These are phyloP conservation scores for Artibeus jamaicensis DNA, from an alignment of 2,797 vertebrate species.

Conservation along the genomic window DNA sequence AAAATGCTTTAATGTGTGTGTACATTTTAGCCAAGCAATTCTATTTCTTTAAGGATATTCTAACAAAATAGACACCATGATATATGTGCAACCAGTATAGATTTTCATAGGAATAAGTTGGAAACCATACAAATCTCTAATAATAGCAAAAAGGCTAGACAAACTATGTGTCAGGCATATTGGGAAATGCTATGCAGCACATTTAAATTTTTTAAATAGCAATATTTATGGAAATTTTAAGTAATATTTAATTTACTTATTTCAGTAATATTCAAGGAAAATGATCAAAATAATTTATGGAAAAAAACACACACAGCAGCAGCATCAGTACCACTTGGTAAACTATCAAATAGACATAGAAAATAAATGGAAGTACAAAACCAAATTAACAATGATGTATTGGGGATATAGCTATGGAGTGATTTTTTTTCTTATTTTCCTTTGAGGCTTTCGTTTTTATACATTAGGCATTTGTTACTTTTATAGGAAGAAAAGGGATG, in stretches of 20 bases:
- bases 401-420: neutral
- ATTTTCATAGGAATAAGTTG: neutral
- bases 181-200: neutral
- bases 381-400: neutral
- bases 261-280: neutral
- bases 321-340: neutral
- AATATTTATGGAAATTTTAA: neutral
- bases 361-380: neutral
- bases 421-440: constrained; percentile 26
- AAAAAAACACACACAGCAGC: neutral
- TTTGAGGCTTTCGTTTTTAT: neutral
- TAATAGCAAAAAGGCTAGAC: neutral
- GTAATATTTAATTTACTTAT: neutral
- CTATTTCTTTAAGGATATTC: neutral
- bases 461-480: neutral
- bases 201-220: neutral
- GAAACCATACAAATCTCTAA: neutral
- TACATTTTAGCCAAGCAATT: neutral
- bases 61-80: neutral
- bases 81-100: neutral
- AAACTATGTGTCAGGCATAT: neutral
- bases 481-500: neutral
- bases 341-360: neutral
- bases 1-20: neutral
- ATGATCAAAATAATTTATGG: neutral